These are phyloP conservation scores for Tyrannus savana DNA, from an alignment of 2,113 vertebrate genomes.

Conservation along the genomic window DNA sequence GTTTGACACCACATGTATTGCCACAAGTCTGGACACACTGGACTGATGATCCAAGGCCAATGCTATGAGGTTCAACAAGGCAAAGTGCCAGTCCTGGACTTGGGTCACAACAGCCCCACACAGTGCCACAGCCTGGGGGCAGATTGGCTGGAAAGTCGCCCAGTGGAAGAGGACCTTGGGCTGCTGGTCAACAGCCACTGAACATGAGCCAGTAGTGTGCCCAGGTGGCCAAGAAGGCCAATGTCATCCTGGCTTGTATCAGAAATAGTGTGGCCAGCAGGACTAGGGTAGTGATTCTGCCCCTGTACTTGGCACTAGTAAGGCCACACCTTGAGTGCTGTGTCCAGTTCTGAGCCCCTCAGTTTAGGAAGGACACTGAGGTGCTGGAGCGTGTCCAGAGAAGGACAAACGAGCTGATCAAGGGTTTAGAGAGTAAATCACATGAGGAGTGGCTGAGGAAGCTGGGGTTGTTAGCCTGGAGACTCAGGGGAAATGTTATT, in stretches of 20 bases:
- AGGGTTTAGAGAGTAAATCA: neutral
- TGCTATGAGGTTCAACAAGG: neutral
- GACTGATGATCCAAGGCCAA: neutral
- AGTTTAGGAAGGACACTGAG: neutral
- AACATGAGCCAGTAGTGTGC: neutral
- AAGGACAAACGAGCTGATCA: neutral
- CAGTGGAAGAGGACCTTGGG: neutral
- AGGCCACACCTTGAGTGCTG: neutral
- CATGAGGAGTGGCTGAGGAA: neutral
- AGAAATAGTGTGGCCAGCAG: neutral
- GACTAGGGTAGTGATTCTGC: neutral
- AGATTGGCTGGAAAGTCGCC: neutral
- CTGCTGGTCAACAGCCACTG: rapidly evolving
- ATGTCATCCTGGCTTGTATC: neutral
- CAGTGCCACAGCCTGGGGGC: neutral
- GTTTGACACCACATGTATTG: neutral
- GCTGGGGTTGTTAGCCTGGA: neutral
- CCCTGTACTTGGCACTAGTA: too few relatives aligned
- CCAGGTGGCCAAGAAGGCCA: neutral
- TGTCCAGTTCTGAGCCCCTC: neutral
- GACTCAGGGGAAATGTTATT: neutral
- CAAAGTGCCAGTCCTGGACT: neutral
- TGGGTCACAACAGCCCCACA: neutral
- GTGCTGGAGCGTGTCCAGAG: neutral
- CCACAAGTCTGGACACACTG: neutral